Percentiles rank a stretch among this genome's conserved stretches.
Evolutionary conservation across 2,888 invertebrate species (phyloP).

Genomic region (Caenorhabditis virilis): DNA sequence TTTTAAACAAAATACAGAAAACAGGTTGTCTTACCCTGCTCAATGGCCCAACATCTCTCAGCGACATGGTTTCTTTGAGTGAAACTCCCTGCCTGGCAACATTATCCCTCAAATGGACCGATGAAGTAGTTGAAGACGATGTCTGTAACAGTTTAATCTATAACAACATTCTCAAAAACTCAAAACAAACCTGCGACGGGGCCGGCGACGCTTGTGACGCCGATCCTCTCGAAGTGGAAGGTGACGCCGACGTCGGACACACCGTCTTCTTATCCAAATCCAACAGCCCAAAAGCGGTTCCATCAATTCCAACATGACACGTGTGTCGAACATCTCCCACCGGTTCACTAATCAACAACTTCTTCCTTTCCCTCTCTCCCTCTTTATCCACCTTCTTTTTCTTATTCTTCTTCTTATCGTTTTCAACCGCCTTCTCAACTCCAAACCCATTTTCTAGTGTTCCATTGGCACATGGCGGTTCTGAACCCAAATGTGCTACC

Average conservation of each 20-base stretch:
- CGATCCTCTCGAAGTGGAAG: constrained; percentile 29
- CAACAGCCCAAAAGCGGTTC: constrained; percentile 94
- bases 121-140: constrained; percentile 28
- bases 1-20: neutral
- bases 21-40: constrained; percentile 6
- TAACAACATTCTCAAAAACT: neutral
- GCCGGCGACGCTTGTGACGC: constrained; percentile 25
- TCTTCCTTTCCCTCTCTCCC: constrained; percentile 50
- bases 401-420: constrained; percentile 37
- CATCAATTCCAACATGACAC: constrained; percentile 92
- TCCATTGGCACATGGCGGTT: constrained; percentile 27
- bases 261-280: constrained; percentile 63
- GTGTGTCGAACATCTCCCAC: constrained; percentile 96
- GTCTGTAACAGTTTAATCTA: constrained; percentile 11
- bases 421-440: constrained; percentile 6
- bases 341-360: constrained; percentile 85
- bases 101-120: constrained; percentile 33
- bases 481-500: constrained; percentile 46
- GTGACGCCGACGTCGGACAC: constrained; percentile 48
- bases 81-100: constrained; percentile 37
- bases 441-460: constrained; percentile 20
- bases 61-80: constrained; percentile 44
- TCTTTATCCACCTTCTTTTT: constrained; percentile 43
- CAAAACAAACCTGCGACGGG: constrained; percentile 24
- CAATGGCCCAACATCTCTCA: constrained; percentile 36